Evolutionary conservation across 2,113 vertebrate genomes (phyloP).

Genomic region (Mormyrus lacerda): DNA sequence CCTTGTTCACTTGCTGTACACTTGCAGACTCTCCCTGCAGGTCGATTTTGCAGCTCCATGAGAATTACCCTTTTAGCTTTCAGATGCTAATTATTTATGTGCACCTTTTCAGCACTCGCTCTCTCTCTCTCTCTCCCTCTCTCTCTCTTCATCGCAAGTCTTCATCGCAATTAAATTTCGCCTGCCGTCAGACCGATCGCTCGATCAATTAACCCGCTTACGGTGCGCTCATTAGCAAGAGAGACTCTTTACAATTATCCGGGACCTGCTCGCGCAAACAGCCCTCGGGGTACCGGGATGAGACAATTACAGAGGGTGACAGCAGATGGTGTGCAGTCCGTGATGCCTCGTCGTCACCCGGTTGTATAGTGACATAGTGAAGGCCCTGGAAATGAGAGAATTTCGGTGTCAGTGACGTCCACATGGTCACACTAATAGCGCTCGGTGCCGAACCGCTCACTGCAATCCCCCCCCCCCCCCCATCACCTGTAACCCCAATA

Average conservation of each 20-base stretch:
- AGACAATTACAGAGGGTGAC: not conserved
- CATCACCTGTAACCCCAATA: not conserved
- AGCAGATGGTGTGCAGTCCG: not conserved
- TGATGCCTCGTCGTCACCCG: not conserved
- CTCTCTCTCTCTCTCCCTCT: not conserved
- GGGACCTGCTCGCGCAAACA: not conserved
- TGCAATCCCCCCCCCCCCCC: not conserved
- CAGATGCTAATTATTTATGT: not conserved
- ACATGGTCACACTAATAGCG: not conserved
- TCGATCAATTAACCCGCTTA: not conserved
- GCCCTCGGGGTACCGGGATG: not conserved
- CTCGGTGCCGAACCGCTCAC: not conserved
- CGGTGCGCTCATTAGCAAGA: not conserved
- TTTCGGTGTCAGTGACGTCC: not conserved
- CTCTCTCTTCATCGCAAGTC: not conserved
- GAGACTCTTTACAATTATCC: not conserved
- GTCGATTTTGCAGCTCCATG: not conserved
- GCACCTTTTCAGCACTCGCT: not conserved
- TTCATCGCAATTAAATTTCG: constrained; percentile 11
- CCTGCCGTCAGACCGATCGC: constrained; percentile 9
- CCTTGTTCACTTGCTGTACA: not conserved
- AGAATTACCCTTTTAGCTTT: not conserved
- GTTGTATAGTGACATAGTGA: not conserved
- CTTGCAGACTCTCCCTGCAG: not conserved
- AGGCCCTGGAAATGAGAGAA: not conserved